Conservation (phyloP, 2,797 vertebrate genomes). For the Intellagama lesueurii region DNA sequence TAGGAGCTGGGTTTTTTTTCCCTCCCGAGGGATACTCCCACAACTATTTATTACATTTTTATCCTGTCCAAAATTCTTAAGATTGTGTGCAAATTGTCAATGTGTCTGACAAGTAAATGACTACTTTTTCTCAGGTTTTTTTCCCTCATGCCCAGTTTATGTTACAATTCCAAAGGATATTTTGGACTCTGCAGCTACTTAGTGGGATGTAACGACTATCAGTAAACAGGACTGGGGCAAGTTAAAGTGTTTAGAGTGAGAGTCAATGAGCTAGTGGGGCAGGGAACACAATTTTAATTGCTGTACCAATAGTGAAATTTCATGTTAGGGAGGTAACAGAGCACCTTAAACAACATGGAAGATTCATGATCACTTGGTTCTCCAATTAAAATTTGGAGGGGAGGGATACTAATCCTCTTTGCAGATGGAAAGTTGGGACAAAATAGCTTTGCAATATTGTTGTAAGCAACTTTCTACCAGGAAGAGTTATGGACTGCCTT, state of each 20-base stretch:
- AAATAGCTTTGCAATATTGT: background rate
- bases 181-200: conserved; percentile 63
- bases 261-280: background rate
- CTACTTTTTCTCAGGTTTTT: conserved; percentile 48
- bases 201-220: conserved; percentile 61
- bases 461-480: conserved; percentile 26
- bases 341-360: conserved; percentile 46
- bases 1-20: conserved; percentile 22
- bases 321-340: conserved; percentile 54
- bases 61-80: background rate
- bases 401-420: conserved; percentile 19
- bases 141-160: conserved; percentile 20
- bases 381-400: conserved; percentile 11
- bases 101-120: conserved; percentile 33
- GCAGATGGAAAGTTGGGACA: conserved; percentile 27
- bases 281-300: conserved; percentile 49
- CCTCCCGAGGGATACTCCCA: conserved; percentile 43
- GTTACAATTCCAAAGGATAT: conserved; percentile 54
- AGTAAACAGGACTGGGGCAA: conserved; percentile 64
- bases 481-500: conserved; percentile 34
- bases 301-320: conserved; percentile 54
- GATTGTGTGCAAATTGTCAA: background rate
- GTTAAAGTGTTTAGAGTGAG: conserved; percentile 62
- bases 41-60: conserved; percentile 2
- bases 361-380: conserved; percentile 66